These are phyloP conservation scores for Anoplius nigerrimus DNA, from an alignment of 2,888 invertebrate species.

Conservation along the genomic window DNA sequence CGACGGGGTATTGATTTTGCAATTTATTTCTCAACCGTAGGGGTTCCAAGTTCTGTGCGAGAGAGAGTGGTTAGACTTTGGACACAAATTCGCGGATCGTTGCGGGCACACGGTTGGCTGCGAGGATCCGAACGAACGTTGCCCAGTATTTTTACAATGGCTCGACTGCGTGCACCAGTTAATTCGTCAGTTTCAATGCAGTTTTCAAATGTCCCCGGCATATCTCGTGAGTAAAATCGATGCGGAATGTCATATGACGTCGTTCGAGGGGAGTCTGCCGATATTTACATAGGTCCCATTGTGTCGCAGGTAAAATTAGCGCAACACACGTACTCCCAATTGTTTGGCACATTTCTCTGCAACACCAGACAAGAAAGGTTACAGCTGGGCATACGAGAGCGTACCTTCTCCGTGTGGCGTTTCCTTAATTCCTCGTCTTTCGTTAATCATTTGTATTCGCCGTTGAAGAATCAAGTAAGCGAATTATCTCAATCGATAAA, in stretches of 20 bases:
- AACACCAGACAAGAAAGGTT: constrained; percentile 87
- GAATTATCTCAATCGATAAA: neutral
- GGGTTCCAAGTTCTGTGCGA: constrained; percentile 96
- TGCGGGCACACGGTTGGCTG: constrained; percentile 89
- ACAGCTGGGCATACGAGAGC: constrained; percentile 80
- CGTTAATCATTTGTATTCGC: constrained; percentile 89
- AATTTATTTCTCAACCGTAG: constrained; percentile 75
- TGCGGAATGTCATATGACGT: neutral
- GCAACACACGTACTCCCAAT: constrained; percentile 95
- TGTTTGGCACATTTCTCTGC: constrained; percentile 98
- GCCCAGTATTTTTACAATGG: constrained; percentile 99
- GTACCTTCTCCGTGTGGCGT: constrained; percentile 91
- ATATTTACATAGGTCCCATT: constrained; percentile 3
- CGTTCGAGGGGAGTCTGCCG: neutral
- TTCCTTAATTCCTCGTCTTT: constrained; percentile 88
- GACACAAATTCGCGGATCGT: constrained; percentile 98
- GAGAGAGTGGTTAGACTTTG: constrained; percentile 98
- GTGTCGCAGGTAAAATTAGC: constrained; percentile 90
- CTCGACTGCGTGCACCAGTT: constrained; percentile 97
- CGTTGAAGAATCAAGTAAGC: constrained; percentile 76
- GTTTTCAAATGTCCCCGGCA: constrained; percentile 96
- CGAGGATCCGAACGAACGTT: constrained; percentile 95
- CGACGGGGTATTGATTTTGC: neutral
- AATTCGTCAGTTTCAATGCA: constrained; percentile 90
- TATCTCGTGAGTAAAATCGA: constrained; percentile 85